Conservation (phyloP, 2,113 vertebrate genomes). For the Capreolus pygargus region DNA sequence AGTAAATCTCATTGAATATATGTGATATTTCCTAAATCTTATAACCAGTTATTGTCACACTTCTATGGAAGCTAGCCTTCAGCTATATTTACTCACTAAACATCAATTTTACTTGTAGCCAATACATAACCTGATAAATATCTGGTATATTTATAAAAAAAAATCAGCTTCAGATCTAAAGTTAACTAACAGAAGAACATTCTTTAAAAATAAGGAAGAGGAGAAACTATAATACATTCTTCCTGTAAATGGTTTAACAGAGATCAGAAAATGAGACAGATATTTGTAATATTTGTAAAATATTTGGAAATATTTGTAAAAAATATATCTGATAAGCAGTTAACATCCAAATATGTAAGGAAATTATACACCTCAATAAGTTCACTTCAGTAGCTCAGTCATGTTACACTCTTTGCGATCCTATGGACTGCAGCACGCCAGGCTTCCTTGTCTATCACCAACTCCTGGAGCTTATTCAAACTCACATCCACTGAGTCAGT, state of each 20-base stretch:
- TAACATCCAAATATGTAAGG: neutral
- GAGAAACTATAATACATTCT: neutral
- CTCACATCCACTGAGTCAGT: neutral
- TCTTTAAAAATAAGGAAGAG: neutral
- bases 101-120: neutral
- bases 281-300: too few relatives aligned
- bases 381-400: neutral
- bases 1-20: neutral
- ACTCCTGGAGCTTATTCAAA: neutral
- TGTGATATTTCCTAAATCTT: neutral
- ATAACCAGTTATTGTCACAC: neutral
- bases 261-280: neutral
- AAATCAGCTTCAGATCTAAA: neutral
- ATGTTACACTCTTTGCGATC: accelerated
- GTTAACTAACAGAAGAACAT: neutral
- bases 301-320: neutral
- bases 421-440: neutral
- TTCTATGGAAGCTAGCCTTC: neutral
- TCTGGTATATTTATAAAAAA: neutral
- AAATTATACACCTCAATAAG: neutral
- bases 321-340: neutral
- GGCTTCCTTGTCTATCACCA: neutral
- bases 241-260: neutral
- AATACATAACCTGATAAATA: neutral
- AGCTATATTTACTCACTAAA: neutral